A percentile compares a stretch with the other conserved stretches of the same genome.
Evolutionary conservation across 2,113 vertebrate genomes (phyloP).

Genomic region (Lophotis ruficrista): DNA sequence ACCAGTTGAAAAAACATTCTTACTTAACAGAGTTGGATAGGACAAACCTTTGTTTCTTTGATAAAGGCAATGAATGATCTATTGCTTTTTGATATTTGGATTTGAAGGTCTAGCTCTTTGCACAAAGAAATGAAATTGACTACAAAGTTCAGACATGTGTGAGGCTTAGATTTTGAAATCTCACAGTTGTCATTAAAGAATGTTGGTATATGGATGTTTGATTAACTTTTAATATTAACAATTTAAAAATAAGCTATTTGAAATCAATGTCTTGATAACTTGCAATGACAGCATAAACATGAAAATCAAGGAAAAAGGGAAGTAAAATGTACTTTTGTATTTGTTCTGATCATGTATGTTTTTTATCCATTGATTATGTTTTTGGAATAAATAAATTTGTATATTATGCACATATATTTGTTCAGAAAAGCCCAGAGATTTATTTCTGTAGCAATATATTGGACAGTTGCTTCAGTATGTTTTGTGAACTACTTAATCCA

Average conservation of each 20-base stretch:
- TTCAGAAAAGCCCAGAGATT: not conserved
- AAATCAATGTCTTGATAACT: not conserved
- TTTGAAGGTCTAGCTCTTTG: not conserved
- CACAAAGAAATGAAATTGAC: not conserved
- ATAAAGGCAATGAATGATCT: not conserved
- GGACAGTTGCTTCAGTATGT: not conserved
- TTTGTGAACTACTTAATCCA: not conserved
- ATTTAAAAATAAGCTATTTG: not conserved
- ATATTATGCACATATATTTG: not conserved
- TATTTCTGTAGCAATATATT: not conserved
- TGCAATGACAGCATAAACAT: not conserved
- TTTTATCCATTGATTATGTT: not conserved
- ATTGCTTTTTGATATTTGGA: not conserved
- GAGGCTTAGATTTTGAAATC: not conserved
- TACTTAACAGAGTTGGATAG: not conserved
- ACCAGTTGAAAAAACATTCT: not conserved
- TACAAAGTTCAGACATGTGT: not conserved
- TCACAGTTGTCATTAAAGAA: not conserved
- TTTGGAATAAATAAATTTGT: not conserved
- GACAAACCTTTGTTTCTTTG: not conserved
- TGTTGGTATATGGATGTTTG: not conserved
- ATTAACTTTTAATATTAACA: not conserved
- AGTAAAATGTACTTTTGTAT: not conserved
- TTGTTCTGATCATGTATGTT: not conserved
- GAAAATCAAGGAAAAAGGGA: not conserved